Evolutionary conservation across 1,140 invertebrate genomes (phyloP), one percentile per base, ranked within the genome.

Genomic region (Brachionus manjavacas): DNA sequence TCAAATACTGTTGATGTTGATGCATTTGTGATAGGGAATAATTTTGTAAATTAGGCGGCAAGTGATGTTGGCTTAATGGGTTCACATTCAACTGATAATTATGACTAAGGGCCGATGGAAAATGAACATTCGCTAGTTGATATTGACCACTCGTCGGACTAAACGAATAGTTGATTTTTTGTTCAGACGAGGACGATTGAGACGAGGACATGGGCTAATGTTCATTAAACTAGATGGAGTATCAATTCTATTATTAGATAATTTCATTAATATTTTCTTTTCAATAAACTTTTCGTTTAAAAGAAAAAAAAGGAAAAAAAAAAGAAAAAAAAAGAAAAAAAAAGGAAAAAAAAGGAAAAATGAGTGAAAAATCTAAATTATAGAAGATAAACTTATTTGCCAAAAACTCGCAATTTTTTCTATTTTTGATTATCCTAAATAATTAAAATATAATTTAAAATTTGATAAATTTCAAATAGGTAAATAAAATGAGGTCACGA

Each of bases 1-100:
- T 76, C 43, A 49, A 14, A 49, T 49, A 46, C 25, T 76, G 72
- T 16, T 76, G 72, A 12, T 76, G 72, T 76, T 76, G 72, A 23
- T 76, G 72, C 20, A 49, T 23, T 9, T 76, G 72, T 9, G 39
- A 14, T 49, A 20, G 41, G 3, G 31, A 49, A 41, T 72, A 39
- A 41, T 41, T 72, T 43, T 68, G 64, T 31, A 68, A 31, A 68
- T 68, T 55, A 55, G 46, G n/a, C 4, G 66, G 4, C 35, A 70
- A 11, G 28, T 70, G 66, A 70, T 72, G 68, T n/a, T 72, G 68
- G 35, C n/a, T 68, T 0, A 31, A 35, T 31, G 25, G 14, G 14
- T 68, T 68, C 3, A 28, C 25, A 72, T 72, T 72, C 16, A 72
- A 72, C 41, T 72, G 68, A 20, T 16, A 39, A 8, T 43, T 35